These are phyloP conservation scores for Asarcornis scutulata DNA, from an alignment of 2,113 vertebrate genomes.

Conservation along the genomic window DNA sequence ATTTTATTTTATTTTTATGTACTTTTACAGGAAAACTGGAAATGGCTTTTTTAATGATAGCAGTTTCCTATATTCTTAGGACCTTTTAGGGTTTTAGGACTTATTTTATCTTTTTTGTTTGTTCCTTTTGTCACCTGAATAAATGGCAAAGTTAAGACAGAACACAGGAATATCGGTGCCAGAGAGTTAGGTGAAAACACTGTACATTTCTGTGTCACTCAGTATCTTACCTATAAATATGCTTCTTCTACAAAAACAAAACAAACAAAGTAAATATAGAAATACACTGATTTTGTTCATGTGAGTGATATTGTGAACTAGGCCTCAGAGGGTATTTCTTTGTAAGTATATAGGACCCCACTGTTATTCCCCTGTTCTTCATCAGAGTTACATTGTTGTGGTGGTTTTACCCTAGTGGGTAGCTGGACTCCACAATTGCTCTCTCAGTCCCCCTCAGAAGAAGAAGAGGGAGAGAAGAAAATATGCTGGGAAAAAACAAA, in stretches of 20 bases:
- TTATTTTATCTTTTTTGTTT: background rate
- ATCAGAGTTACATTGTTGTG: background rate
- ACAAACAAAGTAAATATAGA: background rate
- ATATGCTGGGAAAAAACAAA: too few species aligned
- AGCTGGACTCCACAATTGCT: background rate
- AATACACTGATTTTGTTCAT: background rate
- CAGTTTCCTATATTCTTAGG: background rate
- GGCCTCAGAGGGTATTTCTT: background rate
- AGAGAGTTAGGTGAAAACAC: background rate
- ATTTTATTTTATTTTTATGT: too few species aligned
- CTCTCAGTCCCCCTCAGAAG: too few species aligned
- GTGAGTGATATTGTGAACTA: background rate
- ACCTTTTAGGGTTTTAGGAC: rapidly evolving
- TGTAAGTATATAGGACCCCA: background rate
- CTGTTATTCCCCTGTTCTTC: background rate
- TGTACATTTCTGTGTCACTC: background rate
- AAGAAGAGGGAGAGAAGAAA: too few species aligned
- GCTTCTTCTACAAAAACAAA: background rate
- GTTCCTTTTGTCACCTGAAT: background rate
- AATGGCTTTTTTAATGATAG: rapidly evolving
- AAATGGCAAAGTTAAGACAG: background rate
- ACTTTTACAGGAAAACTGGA: background rate
- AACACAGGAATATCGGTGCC: background rate
- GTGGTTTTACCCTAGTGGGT: too few species aligned
- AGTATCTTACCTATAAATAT: background rate